Evolutionary conservation across 2,797 vertebrate genomes (phyloP).

Genomic region (Chaenodraco wilsoni): DNA sequence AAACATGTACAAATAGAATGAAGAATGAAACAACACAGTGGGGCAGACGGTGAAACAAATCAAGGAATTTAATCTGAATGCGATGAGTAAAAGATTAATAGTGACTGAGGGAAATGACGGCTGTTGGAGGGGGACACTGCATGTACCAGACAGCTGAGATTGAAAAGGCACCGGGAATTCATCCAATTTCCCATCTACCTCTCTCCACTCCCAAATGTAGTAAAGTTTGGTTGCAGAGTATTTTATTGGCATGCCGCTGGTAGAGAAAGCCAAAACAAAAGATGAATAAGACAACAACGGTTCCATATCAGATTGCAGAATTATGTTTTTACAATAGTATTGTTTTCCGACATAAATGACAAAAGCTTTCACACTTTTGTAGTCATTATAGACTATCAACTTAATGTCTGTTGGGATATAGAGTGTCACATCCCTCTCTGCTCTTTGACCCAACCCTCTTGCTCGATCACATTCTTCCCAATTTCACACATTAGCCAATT

Average conservation of each 20-base stretch:
- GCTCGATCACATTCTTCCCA: conserved; percentile 45
- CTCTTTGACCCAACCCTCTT: conserved; percentile 29
- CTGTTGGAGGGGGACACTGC: conserved; percentile 30
- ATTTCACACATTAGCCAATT: conserved; percentile 79
- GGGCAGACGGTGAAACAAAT: conserved; percentile 43
- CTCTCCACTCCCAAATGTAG: conserved; percentile 26
- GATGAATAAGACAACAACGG: conserved; percentile 21
- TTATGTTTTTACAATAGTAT: background rate
- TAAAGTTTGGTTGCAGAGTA: conserved; percentile 13
- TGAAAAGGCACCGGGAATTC: conserved; percentile 53
- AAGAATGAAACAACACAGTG: background rate
- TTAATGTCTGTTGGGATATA: background rate
- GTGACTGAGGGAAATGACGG: conserved; percentile 66
- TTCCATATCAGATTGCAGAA: background rate
- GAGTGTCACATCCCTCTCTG: background rate
- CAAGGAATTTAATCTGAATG: conserved; percentile 60
- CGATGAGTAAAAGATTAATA: conserved; percentile 61
- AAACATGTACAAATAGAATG: conserved; percentile 29
- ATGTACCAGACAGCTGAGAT: conserved; percentile 41
- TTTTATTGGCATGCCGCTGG: conserved; percentile 29
- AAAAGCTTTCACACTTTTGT: conserved; percentile 10
- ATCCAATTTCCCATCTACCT: conserved; percentile 59
- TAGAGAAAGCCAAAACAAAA: conserved; percentile 27
- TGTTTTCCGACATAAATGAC: background rate
- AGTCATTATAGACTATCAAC: background rate